Evolutionary conservation across 2,888 invertebrate species (phyloP), one percentile per base, ranked within the genome.

Genomic region (Scelioninae gen. 1): DNA sequence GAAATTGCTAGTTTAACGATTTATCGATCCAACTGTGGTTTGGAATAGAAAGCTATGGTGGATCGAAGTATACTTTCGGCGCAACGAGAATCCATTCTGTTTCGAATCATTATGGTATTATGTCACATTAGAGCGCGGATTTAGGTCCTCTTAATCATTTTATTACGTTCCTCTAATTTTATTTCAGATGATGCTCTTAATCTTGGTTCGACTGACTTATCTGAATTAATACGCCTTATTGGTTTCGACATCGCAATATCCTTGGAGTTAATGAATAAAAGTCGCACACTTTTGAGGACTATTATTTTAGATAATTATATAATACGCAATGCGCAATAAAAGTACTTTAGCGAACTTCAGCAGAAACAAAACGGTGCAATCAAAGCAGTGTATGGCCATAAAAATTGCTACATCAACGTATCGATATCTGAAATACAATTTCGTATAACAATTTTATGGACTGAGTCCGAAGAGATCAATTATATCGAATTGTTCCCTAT

Each of bases 391-490:
- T 45, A 63, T 7, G 45, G 53, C 13, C 40, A 51, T 68, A 51
- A 51, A 53, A 58, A 56, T 34, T 49, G 51, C 60, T 60, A 60
- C 58, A 71, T 58, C 60, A 60, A 51, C 43, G 60, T 66, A 76
- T 68, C 60, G 58, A 65, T 40, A 38, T 40, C 58, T 58, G 38
- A 66, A 63, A 75, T 84, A 83, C 85, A 80, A 82, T 83, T 84
- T 81, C 83, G 84, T 87, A 84, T 85, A 85, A 86, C 86, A 85
- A 84, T 85, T 85, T 86, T 85, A 87, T 87, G 86, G 88, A 87
- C 86, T 78, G 58, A 58, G 85, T 88, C 88, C 89, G 83, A 76
- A 58, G 86, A 87, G 86, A 85, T 82, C 86, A 82, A 83, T 87
- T 84, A 82, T 56, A 68, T 16, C 66, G 75, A 77, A 86, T 85